Evolutionary conservation across 2,888 invertebrate genomes (phyloP), one percentile per base, ranked within the genome.

Genomic region (Phrixothrix hirtus): DNA sequence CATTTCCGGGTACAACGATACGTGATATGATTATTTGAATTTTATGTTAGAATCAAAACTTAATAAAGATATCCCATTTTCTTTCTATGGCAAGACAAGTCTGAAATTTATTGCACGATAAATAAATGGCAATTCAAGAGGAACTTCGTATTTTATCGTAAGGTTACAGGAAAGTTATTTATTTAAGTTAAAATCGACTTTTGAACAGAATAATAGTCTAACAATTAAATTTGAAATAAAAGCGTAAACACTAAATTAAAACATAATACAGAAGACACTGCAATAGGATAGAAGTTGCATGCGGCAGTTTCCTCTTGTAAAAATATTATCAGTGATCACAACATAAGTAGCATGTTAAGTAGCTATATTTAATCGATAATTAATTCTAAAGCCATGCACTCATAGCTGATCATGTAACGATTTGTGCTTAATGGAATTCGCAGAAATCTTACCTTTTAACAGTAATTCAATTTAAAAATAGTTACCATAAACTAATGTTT

Each of bases 281-380:
- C 52, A 60, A 60, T 43, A 39, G 46, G 60, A 60, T 59, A 57
- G 51, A 46, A 39, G 36, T 60, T 58, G 59, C 60, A 56, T 64
- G 64, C 56, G 48, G 56, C 39, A 51, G 55, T 52, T 45, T 43
- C 44, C 31, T 36, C 57, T 48, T 51, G 60, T 45, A 62, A 66
- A 65, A 65, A 62, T 66, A 63, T 66, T 66, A 66, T 67, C 65
- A 61, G 11, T 43, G 59, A 65, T 66, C 66, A 55, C 53, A 62
- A 65, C 66, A 64, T 62, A 64, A 62, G 64, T 66, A 65, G 68
- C 68, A 66, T 68, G 68, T 55, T 63, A 66, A 67, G 66, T 65
- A 61, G 66, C 63, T 47, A 67, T 66, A 67, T 67, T 67, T 65
- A 67, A 67, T 57, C 49, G 51, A 56, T 63, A 64, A 68, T 68